Base-by-base conservation (phyloP, 1,140 invertebrate genomes). In the Drosophila nigrodunni region DNA sequence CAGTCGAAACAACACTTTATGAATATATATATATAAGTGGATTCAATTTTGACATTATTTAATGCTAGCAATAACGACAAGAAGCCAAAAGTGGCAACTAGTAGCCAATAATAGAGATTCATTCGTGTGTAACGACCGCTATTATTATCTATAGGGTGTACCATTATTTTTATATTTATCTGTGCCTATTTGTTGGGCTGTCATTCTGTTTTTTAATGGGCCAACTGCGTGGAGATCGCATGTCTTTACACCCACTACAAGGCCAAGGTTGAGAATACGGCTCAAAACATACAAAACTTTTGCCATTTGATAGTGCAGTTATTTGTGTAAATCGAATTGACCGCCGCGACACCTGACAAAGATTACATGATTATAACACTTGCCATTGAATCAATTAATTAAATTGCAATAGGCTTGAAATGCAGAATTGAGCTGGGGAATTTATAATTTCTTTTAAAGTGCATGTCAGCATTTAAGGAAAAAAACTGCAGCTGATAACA, bases 331-430 rank as follows among this genome's bases (percentile, higher is more conserved):
- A 61, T 77, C 69, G 21, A n/a, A 44, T 57, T 66, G 75, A 67
- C 50, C 64, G 71, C 21, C 49, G 46, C 54, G 62, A 11, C 82
- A 88, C 72, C 83, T 87, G 82, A 57, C 55, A 11, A 41, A 43
- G 71, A 71, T 88, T 87, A 72, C 82, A 88, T 82, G 52, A 75
- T 71, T 71, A 62, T 25, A 57, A 60, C 46, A 68, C 54, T 66
- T 59, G 18, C 1, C 34, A 25, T 69, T 60, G 47, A 25, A 8
- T 21, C 47, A 25, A 49, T 30, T 30, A 30, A 30, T 30, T 30
- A 30, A 30, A 30, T 30, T 30, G 25, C 25, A 30, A 30, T 30
- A 30, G 25, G 3, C 25, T 30, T 5, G 0, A 6, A 30, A 30
- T 30, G 18, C 18, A 21, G 18, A 21, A 21, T 21, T 21, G 18